Base-by-base conservation (phyloP, 2,113 vertebrate species). In the Ictalurus furcatus region DNA sequence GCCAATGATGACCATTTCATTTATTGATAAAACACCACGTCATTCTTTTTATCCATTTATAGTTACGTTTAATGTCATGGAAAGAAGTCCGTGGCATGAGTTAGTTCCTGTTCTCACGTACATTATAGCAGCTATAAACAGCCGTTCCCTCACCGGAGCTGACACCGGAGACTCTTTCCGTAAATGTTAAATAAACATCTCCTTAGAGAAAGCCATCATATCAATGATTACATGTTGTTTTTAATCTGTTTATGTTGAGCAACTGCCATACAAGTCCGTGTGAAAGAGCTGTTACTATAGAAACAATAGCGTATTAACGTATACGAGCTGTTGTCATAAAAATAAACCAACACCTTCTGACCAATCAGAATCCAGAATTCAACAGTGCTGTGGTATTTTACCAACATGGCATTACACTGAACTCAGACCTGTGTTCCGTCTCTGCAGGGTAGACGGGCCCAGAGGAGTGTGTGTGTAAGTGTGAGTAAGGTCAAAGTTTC, bases 291-390 rank as follows among this genome's bases (percentile, higher is more conserved):
- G 44, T 78, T 78, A 48, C 74, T 19, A 74, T 44, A 40, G 73
- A 76, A 44, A 76, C 37, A 76, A 34, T 17, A 34, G 6, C n/a
- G 1, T 65, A 11, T 25, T 11, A 73, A 12, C 6, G 6, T 52
- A 52, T 52, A n/a, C 16, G 12, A 37, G 30, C 16, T 73, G 30
- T 16, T 73, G 69, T 73, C 4, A 16, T 73, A 19, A 73, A 73
- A 69, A 30, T 28, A 25, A 61, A 61, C 23, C 63, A 12, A 67
- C 63, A 67, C 30, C 69, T 73, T 25, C 21, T 44, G 73, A 76
- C n/a, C 78, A 81, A 56, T 56, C 78, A 81, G 78, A 80, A 80
- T 16, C 78, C 78, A 80, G 48, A 30, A 58, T 34, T 30, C 21
- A 28, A 54, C 40, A 6, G 1, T 2, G 44, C 44, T 79, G 76